These are phyloP conservation scores for Drosophila punjabiensis DNA, from an alignment of 1,140 invertebrate species.

Conservation along the genomic window DNA sequence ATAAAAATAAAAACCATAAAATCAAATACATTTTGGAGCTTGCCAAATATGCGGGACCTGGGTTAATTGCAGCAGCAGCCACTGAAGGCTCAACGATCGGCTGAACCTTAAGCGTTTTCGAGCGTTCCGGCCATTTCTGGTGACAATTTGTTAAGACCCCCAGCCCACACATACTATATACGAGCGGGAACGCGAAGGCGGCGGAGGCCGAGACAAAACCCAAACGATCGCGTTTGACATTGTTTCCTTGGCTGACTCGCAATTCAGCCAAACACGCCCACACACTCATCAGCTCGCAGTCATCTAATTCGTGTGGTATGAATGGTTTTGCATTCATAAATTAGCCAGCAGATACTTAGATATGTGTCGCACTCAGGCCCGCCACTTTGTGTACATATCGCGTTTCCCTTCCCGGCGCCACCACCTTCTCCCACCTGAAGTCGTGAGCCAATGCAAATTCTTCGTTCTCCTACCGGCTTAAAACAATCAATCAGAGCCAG, in stretches of 20 bases:
- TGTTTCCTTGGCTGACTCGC: slow-evolving; percentile 43
- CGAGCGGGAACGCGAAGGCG: not conserved
- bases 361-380: slow-evolving; percentile 53
- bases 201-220: slow-evolving; percentile 27
- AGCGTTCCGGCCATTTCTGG: slow-evolving; percentile 42
- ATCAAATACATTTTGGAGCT: slow-evolving; percentile 64
- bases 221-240: slow-evolving; percentile 60
- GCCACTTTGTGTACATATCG: slow-evolving; percentile 12
- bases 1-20: slow-evolving; percentile 49
- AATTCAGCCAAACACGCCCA: slow-evolving; percentile 50
- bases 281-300: slow-evolving; percentile 42
- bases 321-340: slow-evolving; percentile 82
- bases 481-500: slow-evolving; percentile 74
- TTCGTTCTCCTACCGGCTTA: slow-evolving; percentile 27
- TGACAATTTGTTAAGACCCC: slow-evolving; percentile 49
- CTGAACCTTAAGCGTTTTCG: slow-evolving; percentile 54
- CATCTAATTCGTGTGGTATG: slow-evolving; percentile 77
- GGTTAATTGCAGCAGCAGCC: slow-evolving; percentile 66
- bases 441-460: slow-evolving; percentile 79
- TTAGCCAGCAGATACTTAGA: slow-evolving; percentile 65
- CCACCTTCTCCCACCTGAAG: slow-evolving; percentile 16
- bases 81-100: slow-evolving; percentile 34
- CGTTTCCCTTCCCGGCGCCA: not conserved
- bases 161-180: slow-evolving; percentile 49
- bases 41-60: slow-evolving; percentile 61